Percentiles rank a stretch among this genome's conserved stretches.
Evolutionary conservation across 1,140 invertebrate genomes (phyloP).

Genomic region (Drosophila cardini): DNA sequence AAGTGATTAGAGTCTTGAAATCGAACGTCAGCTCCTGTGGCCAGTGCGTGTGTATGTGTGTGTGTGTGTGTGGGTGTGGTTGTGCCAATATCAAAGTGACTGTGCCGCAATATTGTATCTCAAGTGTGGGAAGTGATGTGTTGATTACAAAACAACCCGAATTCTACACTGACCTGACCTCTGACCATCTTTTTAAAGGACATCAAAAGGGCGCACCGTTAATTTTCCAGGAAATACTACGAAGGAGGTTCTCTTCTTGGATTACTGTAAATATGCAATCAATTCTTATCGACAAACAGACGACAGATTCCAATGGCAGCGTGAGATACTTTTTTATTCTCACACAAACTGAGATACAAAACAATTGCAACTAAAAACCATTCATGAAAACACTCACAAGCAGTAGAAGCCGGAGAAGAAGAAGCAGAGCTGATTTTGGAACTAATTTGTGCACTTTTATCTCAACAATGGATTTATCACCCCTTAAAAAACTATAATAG

Average conservation of each 20-base stretch:
- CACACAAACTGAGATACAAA: constrained; percentile 11
- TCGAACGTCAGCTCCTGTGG: constrained; percentile 10
- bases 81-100: constrained; percentile 54
- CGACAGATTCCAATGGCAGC: constrained; percentile 8
- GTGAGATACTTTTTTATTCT: constrained; percentile 50
- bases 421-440: constrained; percentile 12
- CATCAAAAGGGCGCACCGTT: constrained; percentile 37
- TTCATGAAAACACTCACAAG: constrained; percentile 18
- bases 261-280: constrained; percentile 53
- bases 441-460: constrained; percentile 42
- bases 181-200: constrained; percentile 36
- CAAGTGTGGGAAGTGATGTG: constrained; percentile 54
- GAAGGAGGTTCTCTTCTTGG: constrained; percentile 10
- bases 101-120: constrained; percentile 42
- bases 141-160: constrained; percentile 50
- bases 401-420: neutral
- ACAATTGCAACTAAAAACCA: constrained; percentile 20
- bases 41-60: neutral
- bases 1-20: constrained; percentile 39
- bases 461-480: constrained; percentile 49
- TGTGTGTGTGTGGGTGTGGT: constrained; percentile 43
- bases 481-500: constrained; percentile 31
- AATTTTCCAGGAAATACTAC: constrained; percentile 24
- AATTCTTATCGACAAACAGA: constrained; percentile 41
- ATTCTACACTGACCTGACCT: constrained; percentile 5